Percentiles rank a stretch among this genome's conserved stretches.
These are phyloP conservation scores for Beris morrisii DNA, from an alignment of 2,888 invertebrate species.

Conservation along the genomic window DNA sequence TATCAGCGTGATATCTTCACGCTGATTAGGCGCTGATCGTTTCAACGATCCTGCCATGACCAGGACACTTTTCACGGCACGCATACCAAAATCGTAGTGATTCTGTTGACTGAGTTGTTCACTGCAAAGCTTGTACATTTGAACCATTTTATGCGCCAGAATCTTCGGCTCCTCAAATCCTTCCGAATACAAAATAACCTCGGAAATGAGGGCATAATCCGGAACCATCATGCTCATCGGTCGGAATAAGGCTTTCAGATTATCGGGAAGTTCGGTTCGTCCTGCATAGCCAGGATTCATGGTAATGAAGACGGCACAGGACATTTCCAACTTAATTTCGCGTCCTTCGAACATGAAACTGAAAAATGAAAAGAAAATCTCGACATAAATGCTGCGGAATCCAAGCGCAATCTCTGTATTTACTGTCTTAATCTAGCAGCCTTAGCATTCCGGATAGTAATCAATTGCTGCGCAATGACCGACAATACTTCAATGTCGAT, in stretches of 20 bases:
- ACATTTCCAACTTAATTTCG: slow-evolving; percentile 77
- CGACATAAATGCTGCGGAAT: background rate
- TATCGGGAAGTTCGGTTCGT: slow-evolving; percentile 85
- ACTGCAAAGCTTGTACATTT: slow-evolving; percentile 89
- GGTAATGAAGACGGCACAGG: slow-evolving; percentile 85
- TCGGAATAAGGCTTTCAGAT: slow-evolving; percentile 82
- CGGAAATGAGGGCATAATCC: slow-evolving; percentile 85
- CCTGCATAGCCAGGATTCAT: slow-evolving; percentile 95
- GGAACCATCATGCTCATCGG: slow-evolving; percentile 93
- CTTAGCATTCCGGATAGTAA: slow-evolving; percentile 86
- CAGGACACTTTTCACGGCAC: slow-evolving; percentile 90
- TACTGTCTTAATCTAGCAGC: slow-evolving; percentile 62
- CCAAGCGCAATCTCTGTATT: slow-evolving; percentile 24
- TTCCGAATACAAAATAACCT: slow-evolving; percentile 90
- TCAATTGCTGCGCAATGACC: slow-evolving; percentile 86
- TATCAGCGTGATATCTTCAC: slow-evolving; percentile 81
- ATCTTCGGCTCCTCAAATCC: slow-evolving; percentile 87
- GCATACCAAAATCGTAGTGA: slow-evolving; percentile 92
- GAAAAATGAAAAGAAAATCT: background rate
- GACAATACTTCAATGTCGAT: slow-evolving; percentile 89
- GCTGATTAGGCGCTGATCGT: slow-evolving; percentile 79
- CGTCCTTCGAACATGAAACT: slow-evolving; percentile 88
- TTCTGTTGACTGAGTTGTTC: slow-evolving; percentile 90
- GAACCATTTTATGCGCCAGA: slow-evolving; percentile 88
- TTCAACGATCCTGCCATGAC: slow-evolving; percentile 92